These are phyloP conservation scores for Datnioides undecimradiatus DNA, from an alignment of 2,113 vertebrate genomes.

Conservation along the genomic window DNA sequence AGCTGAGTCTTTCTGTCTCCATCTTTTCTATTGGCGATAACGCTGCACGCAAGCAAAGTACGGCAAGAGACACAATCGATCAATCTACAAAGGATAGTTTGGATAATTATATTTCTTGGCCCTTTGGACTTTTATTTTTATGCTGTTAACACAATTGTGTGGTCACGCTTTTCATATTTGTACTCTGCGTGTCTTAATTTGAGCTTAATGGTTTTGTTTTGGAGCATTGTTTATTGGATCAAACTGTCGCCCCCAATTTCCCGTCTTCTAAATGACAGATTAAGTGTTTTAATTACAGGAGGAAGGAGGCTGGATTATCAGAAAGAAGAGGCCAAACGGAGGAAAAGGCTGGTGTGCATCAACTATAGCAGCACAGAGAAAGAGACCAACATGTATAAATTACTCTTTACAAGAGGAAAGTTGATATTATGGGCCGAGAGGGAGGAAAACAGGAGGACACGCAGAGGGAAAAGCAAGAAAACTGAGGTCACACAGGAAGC, in stretches of 20 bases:
- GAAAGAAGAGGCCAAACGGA: background rate
- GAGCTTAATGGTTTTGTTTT: background rate
- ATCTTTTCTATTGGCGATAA: too few relatives aligned
- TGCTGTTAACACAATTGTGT: background rate
- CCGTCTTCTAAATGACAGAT: background rate
- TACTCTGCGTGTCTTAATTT: background rate
- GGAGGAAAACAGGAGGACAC: background rate
- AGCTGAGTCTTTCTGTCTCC: too few relatives aligned
- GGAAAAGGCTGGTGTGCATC: background rate
- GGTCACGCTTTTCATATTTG: background rate
- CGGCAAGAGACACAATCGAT: too few relatives aligned
- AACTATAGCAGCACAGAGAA: too few relatives aligned
- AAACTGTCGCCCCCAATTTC: background rate
- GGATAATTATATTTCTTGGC: too few relatives aligned
- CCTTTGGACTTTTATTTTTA: background rate
- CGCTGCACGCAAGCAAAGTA: too few relatives aligned
- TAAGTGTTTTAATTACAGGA: background rate
- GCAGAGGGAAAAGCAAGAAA: background rate
- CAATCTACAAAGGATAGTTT: too few relatives aligned
- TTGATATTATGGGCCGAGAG: background rate
- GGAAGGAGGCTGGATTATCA: background rate
- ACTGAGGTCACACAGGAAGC: constrained; percentile 37
- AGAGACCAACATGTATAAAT: too few relatives aligned
- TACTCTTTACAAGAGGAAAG: background rate
- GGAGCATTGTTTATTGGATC: background rate